These are phyloP conservation scores for Hippocampus guttulatus DNA, from an alignment of 2,113 vertebrate genomes.

Conservation along the genomic window DNA sequence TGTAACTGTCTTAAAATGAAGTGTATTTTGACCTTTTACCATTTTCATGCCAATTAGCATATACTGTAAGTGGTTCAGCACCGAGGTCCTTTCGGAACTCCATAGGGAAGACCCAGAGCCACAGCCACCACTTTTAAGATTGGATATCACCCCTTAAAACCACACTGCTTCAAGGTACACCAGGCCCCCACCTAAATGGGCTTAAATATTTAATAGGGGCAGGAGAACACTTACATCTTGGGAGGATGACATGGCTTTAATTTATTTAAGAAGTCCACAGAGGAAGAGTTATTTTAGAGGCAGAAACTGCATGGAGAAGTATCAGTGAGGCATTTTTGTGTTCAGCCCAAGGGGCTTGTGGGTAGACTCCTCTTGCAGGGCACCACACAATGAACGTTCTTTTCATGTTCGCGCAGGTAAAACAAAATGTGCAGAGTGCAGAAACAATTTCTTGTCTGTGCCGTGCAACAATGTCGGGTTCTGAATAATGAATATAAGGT, in stretches of 20 bases:
- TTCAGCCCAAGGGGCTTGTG: conserved; percentile 48
- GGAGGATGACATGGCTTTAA: conserved; percentile 68
- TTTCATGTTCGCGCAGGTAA: conserved; percentile 44
- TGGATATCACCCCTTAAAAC: conserved; percentile 52
- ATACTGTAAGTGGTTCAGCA: background rate
- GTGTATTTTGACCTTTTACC: no score
- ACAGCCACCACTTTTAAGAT: conserved; percentile 47
- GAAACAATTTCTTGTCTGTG: conserved; percentile 22
- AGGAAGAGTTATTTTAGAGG: conserved; percentile 60
- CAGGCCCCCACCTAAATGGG: conserved; percentile 66
- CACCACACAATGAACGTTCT: conserved; percentile 55
- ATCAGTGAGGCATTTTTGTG: conserved; percentile 50
- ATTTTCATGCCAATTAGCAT: background rate
- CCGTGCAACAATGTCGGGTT: conserved; percentile 33
- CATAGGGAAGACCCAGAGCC: conserved; percentile 36
- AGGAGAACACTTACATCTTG: conserved; percentile 56
- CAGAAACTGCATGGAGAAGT: conserved; percentile 50
- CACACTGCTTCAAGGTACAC: conserved; percentile 64
- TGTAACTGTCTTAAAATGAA: background rate
- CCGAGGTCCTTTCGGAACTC: background rate
- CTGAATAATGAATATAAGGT: conserved; percentile 53
- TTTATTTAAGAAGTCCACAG: conserved; percentile 68
- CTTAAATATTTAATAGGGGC: conserved; percentile 72
- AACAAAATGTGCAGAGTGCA: conserved; percentile 19
- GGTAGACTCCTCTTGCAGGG: conserved; percentile 48